phyloP scores from a whole-genome alignment of 1,140 invertebrate species.

The Mycetomoellerius zeteki region DNA sequence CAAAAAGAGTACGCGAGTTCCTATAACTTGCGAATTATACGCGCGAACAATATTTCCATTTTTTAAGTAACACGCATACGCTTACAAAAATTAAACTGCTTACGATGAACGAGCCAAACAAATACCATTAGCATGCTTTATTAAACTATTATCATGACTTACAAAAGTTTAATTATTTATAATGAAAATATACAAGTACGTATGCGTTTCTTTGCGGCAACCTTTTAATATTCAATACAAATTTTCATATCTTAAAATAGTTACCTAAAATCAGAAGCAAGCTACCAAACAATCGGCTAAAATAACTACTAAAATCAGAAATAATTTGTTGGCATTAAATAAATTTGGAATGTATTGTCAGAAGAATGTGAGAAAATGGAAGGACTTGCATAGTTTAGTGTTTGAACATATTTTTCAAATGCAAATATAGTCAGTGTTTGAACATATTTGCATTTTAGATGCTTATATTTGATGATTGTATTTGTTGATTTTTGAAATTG shows the following conservation, averaged over 20 bases:
- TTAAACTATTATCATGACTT: neutral
- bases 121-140: constrained; percentile 12
- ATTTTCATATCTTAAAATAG: neutral
- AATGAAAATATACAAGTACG: neutral
- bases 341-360: constrained; percentile 29
- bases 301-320: constrained; percentile 47
- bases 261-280: constrained; percentile 6
- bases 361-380: neutral
- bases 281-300: neutral
- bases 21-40: neutral
- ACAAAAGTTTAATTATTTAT: neutral
- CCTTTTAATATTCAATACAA: neutral
- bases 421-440: no score
- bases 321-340: constrained; percentile 39
- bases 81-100: neutral
- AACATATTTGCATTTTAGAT: neutral
- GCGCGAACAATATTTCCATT: neutral
- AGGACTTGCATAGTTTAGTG: neutral
- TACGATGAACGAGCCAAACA: neutral
- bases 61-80: neutral
- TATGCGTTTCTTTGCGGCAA: neutral
- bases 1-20: neutral
- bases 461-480: neutral
- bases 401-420: neutral
- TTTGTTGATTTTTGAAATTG: neutral